Percentiles rank a stretch among this genome's conserved stretches.
Evolutionary conservation across 2,888 invertebrate species (phyloP).

Genomic region (Cheilosia vulpina): DNA sequence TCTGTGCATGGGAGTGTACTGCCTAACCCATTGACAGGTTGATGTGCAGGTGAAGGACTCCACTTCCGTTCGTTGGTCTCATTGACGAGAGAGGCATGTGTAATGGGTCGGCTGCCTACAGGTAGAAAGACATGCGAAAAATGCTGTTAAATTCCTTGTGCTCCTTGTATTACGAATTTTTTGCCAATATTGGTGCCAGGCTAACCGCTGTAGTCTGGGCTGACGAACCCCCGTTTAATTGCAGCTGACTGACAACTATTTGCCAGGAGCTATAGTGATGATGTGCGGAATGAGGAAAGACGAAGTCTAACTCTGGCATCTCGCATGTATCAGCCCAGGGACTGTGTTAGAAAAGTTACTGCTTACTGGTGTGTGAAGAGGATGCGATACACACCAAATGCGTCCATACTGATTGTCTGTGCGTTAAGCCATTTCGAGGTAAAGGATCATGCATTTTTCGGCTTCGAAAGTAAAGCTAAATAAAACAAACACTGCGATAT

Average conservation of each 20-base stretch:
- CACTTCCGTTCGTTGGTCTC: constrained; percentile 54
- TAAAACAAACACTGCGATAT: too few relatives aligned
- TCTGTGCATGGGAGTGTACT: constrained; percentile 23
- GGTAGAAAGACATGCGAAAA: not conserved
- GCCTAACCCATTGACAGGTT: constrained; percentile 47
- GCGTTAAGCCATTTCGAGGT: too few relatives aligned
- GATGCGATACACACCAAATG: too few relatives aligned
- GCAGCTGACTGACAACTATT: constrained; percentile 13
- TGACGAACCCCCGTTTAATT: constrained; percentile 20
- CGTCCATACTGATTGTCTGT: too few relatives aligned
- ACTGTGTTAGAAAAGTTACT: not conserved
- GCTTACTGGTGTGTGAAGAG: too few relatives aligned
- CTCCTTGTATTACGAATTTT: not conserved
- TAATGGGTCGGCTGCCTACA: not conserved
- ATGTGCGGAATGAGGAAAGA: not conserved
- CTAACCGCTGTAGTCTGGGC: not conserved
- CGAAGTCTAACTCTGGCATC: too few relatives aligned
- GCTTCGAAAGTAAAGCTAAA: too few relatives aligned
- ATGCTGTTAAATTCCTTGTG: not conserved
- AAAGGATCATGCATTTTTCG: too few relatives aligned
- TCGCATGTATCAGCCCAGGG: too few relatives aligned
- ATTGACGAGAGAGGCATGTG: constrained; percentile 31
- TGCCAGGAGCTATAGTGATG: not conserved
- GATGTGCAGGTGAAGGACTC: constrained; percentile 10
- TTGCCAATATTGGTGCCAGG: not conserved